Evolutionary conservation across 2,113 vertebrate species (phyloP).

Genomic region (Edolisoma coerulescens): DNA sequence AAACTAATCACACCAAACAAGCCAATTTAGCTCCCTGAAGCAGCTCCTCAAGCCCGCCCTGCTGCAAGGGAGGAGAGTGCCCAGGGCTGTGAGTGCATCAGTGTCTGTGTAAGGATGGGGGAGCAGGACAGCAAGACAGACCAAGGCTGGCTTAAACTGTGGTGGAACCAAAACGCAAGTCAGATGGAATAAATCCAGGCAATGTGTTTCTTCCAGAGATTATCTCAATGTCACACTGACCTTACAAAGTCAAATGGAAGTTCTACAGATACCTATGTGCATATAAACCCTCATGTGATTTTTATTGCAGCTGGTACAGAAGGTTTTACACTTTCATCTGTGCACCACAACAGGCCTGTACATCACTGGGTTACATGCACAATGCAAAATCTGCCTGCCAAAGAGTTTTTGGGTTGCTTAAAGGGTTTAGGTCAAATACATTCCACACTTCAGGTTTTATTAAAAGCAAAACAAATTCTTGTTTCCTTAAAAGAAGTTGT

Average conservation of each 20-base stretch:
- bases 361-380: background rate
- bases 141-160: background rate
- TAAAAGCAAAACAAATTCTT: background rate
- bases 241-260: background rate
- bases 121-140: background rate
- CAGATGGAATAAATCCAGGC: background rate
- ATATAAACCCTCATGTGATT: background rate
- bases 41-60: background rate
- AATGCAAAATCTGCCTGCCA: background rate
- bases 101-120: background rate
- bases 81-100: background rate
- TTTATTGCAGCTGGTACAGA: background rate
- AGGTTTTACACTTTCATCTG: background rate
- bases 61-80: background rate
- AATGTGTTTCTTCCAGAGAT: background rate
- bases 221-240: background rate
- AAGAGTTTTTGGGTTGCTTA: background rate
- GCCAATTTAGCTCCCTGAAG: background rate
- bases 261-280: rapidly evolving
- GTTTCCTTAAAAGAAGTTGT: background rate
- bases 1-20: background rate
- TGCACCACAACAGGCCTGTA: background rate
- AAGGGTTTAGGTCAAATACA: background rate
- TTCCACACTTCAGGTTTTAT: background rate
- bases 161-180: background rate